Evolutionary conservation across 2,113 vertebrate genomes (phyloP).

Genomic region (Rhineura floridana): DNA sequence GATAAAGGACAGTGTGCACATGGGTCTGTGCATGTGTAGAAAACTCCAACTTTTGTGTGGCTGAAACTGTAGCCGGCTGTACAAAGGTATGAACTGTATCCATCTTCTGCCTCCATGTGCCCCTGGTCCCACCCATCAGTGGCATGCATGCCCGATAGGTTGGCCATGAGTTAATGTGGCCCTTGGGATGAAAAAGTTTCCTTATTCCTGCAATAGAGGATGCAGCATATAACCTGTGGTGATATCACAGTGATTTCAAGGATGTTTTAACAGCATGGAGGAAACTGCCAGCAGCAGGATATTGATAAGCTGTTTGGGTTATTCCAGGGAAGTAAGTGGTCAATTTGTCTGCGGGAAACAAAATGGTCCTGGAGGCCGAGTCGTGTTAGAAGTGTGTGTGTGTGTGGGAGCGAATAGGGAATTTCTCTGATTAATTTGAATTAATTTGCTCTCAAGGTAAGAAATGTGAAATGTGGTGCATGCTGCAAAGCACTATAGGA

Average conservation of each 20-base stretch:
- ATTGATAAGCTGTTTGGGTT: background rate
- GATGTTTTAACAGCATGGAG: background rate
- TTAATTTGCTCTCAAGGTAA: background rate
- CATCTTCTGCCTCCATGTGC: too few species aligned
- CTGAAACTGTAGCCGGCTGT: rapidly evolving
- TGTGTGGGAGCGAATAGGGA: background rate
- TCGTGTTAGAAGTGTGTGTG: too few species aligned
- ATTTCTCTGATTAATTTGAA: background rate
- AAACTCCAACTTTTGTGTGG: too few species aligned
- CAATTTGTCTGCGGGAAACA: background rate
- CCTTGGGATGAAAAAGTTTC: too few species aligned
- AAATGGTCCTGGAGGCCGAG: background rate
- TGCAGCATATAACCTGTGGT: background rate
- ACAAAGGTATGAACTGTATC: too few species aligned
- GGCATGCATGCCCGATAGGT: too few species aligned
- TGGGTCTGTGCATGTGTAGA: too few species aligned
- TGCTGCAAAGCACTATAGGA: background rate
- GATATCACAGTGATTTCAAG: background rate
- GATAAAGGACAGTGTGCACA: too few species aligned
- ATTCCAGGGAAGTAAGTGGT: background rate
- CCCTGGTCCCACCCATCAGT: too few species aligned
- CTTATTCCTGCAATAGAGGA: too few species aligned
- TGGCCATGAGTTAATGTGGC: too few species aligned
- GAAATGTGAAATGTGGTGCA: background rate
- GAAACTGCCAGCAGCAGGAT: background rate